These are phyloP conservation scores for Arenaria interpres DNA, from an alignment of 2,113 vertebrate genomes.

Conservation along the genomic window DNA sequence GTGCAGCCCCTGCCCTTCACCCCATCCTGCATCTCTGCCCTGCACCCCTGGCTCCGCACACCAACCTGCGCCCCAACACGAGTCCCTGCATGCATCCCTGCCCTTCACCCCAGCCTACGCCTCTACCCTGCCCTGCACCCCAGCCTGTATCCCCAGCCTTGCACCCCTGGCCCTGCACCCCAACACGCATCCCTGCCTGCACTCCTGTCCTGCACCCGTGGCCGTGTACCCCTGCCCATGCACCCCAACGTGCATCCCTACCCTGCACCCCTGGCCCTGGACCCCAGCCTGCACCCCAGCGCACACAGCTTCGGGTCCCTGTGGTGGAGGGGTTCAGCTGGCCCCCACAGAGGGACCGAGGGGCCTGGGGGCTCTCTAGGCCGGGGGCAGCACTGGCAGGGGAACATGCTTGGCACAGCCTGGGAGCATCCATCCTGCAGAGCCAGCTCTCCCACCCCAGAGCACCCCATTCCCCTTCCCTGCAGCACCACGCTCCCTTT, in stretches of 20 bases:
- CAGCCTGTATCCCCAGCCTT: background rate
- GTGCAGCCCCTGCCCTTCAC: background rate
- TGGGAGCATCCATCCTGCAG: background rate
- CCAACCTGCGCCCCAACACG: background rate
- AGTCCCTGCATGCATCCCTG: too few species aligned
- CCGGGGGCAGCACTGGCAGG: background rate
- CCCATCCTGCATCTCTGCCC: background rate
- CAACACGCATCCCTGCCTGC: background rate
- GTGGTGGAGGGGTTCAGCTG: background rate
- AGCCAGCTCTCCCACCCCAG: too few species aligned
- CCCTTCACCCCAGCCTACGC: too few species aligned
- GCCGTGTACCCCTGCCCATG: background rate
- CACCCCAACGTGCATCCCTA: background rate
- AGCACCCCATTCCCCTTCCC: background rate
- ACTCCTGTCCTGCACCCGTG: background rate
- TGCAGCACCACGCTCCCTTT: accelerated
- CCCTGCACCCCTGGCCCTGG: background rate
- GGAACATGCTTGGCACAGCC: too few species aligned
- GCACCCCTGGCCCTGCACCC: background rate
- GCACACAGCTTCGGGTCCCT: accelerated
- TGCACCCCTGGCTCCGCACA: background rate
- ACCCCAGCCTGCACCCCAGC: background rate
- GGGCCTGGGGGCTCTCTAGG: background rate
- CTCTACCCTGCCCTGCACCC: background rate
- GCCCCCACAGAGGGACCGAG: background rate